Percentiles rank a stretch among this genome's conserved stretches.
Evolutionary conservation across 1,140 invertebrate genomes (phyloP).

Genomic region (Bombus polaris): DNA sequence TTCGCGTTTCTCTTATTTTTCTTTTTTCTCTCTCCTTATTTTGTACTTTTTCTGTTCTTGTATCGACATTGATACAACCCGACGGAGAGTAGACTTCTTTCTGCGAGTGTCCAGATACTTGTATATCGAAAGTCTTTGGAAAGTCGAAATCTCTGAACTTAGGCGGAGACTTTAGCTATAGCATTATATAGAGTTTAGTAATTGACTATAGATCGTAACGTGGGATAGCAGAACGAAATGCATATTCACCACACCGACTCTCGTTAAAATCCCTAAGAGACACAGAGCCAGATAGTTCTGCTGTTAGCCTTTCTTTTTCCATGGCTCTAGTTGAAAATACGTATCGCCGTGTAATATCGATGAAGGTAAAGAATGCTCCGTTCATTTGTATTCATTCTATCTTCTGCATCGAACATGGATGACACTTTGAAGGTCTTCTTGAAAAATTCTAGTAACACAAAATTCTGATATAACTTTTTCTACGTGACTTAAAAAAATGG

Average conservation of each 20-base stretch:
- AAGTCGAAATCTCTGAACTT: slow-evolving; percentile 10
- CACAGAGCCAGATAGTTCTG: not conserved
- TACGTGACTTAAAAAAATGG: not conserved
- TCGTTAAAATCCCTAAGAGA: slow-evolving; percentile 2
- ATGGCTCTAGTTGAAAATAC: not conserved
- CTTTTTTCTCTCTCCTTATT: not conserved
- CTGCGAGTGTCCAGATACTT: slow-evolving; percentile 3
- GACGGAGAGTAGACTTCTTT: not conserved
- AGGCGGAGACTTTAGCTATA: not conserved
- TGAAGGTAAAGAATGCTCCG: not conserved
- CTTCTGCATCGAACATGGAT: not conserved
- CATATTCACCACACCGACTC: not conserved
- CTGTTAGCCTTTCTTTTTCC: not conserved
- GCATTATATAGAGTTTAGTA: not conserved
- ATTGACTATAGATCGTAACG: not conserved
- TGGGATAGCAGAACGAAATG: not conserved
- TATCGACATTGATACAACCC: not conserved
- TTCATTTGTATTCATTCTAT: not conserved
- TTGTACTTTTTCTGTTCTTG: not conserved
- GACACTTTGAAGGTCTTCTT: no score
- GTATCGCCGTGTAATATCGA: not conserved
- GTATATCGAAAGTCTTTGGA: not conserved
- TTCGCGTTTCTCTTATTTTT: not conserved
- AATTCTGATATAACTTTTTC: not conserved
- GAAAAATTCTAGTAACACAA: not conserved